Base-by-base conservation (phyloP, 2,797 vertebrate genomes). In the Chelon labrosus region DNA sequence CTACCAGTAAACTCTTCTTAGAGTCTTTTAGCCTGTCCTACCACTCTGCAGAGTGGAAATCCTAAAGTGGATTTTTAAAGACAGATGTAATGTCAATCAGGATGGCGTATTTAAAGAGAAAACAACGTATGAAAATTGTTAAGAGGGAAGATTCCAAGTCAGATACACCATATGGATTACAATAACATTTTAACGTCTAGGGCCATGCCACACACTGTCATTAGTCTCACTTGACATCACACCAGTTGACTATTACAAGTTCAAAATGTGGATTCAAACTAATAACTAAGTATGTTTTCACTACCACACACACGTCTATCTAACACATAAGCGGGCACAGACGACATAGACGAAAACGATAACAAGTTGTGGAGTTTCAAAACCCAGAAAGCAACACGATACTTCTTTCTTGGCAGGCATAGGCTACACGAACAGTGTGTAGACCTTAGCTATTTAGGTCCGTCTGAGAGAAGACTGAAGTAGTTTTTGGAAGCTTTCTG, bases 1-100 rank as follows among this genome's bases (percentile, higher is more conserved):
- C 70, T 67, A 51, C 76, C 55, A 59, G 69, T 39, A 14, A n/a
- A 60, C 44, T 65, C 66, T 74, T 78, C 31, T 35, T 35, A 35
- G 31, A 35, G 7, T 35, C 31, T 77, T 83, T 71, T 44, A 75
- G 46, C n/a, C 46, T 19, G 46, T 49, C 46, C n/a, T 49, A 8
- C 64, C 54, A 25, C 37, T 25, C 49, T 50, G 44, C 55, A 77
- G 44, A 35, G 14, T 37, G 63, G 50, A 53, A 44, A 52, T 57
- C 49, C 13, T 19, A 57, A 51, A 67, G 4, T 20, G 10, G 25
- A 74, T 38, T 42, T 31, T 10, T 17, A n/a, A 54, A 25, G 44
- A 65, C 70, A 54, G 56, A 74, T 54, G 52, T 47, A 35, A 12
- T 8, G 2, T 27, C 13, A 49, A 62, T 49, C 25, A 35, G 44